Evolutionary conservation across 1,140 invertebrate genomes (phyloP).

Genomic region (Ceratina japonica): DNA sequence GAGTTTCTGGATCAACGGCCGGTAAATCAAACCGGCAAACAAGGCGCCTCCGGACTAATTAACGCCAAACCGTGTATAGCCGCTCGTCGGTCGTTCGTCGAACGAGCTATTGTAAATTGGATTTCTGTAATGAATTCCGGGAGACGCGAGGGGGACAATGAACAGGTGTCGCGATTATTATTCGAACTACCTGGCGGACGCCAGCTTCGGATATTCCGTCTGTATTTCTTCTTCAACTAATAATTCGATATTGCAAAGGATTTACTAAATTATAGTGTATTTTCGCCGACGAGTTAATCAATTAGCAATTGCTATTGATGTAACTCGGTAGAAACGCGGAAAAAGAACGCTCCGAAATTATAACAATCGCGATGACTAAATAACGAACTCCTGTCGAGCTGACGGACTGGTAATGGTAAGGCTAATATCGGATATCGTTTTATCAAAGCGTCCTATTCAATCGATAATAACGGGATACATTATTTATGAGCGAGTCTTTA

Average conservation of each 20-base stretch:
- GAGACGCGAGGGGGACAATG: neutral
- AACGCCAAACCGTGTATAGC: conserved; percentile 11
- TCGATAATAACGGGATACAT: conserved; percentile 3
- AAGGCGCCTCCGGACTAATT: conserved; percentile 49
- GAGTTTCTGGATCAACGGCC: conserved; percentile 41
- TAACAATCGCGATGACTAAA: too few species aligned
- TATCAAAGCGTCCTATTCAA: conserved; percentile 17
- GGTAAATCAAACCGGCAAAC: conserved; percentile 44
- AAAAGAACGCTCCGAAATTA: too few species aligned
- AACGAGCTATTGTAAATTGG: conserved; percentile 31
- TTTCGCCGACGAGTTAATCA: too few species aligned
- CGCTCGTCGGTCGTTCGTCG: conserved; percentile 6
- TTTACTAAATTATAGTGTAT: too few species aligned
- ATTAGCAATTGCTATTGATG: too few species aligned
- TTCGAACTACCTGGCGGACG: neutral
- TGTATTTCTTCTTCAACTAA: neutral
- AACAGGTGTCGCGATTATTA: conserved; percentile 28
- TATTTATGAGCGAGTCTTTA: conserved; percentile 19
- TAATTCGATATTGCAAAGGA: neutral
- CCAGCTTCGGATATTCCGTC: neutral
- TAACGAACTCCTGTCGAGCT: too few species aligned
- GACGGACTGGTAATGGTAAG: too few species aligned
- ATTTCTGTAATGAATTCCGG: conserved; percentile 37
- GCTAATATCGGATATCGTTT: conserved; percentile 23
- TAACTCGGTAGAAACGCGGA: too few species aligned